Evolutionary conservation across 2,888 invertebrate genomes (phyloP).

Genomic region (Amphipyra tragopoginis): DNA sequence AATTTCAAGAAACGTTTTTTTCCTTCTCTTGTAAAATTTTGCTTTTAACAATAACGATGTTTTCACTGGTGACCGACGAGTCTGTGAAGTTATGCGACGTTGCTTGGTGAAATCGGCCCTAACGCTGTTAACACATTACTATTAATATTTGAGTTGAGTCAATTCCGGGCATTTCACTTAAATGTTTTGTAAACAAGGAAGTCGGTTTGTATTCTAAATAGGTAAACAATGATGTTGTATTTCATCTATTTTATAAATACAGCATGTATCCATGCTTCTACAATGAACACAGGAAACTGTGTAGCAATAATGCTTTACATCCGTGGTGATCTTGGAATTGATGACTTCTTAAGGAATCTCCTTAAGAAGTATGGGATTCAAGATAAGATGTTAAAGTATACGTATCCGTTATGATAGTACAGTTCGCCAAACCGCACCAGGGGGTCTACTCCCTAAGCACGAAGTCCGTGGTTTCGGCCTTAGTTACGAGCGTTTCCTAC

Average conservation of each 20-base stretch:
- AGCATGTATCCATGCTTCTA: conserved; percentile 26
- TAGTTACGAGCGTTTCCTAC: too few relatives aligned
- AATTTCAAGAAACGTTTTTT: too few relatives aligned
- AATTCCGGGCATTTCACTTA: conserved; percentile 17
- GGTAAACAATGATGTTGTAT: conserved; percentile 36
- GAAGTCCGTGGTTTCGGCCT: too few relatives aligned
- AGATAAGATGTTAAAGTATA: too few relatives aligned
- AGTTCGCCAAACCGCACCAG: too few relatives aligned
- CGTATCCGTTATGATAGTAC: too few relatives aligned
- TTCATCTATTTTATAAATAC: conserved; percentile 40
- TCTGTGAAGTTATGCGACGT: too few relatives aligned
- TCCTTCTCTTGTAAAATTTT: too few relatives aligned
- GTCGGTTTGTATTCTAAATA: conserved; percentile 22
- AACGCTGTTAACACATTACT: conserved; percentile 5
- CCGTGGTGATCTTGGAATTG: conserved; percentile 17
- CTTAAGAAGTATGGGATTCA: background rate
- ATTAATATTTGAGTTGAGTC: conserved; percentile 11
- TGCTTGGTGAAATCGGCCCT: conserved; percentile 2
- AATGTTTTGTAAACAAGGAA: conserved; percentile 44
- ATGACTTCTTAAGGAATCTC: background rate
- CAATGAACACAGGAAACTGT: conserved; percentile 29
- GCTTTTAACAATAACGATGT: too few relatives aligned
- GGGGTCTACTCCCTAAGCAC: too few relatives aligned
- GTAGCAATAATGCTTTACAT: conserved; percentile 23
- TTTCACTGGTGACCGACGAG: too few relatives aligned